Base-by-base conservation (phyloP, 2,888 invertebrate genomes). In the Amiota minor region DNA sequence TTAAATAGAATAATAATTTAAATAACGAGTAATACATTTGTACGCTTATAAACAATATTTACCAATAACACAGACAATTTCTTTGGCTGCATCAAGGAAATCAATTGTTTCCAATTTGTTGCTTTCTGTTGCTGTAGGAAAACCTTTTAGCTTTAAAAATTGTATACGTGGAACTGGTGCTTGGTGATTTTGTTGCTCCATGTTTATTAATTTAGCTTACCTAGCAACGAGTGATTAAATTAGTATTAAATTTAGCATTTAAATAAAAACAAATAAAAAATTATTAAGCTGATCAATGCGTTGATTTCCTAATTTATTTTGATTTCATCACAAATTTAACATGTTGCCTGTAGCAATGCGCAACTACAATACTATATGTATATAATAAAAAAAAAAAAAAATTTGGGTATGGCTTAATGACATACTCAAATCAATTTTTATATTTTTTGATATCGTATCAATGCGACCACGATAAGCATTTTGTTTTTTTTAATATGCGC, bases 1-100 rank as follows among this genome's bases (percentile, higher is more conserved):
- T 14, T 11, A 56, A 56, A 10, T 16, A 35, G 35, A 35, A 35
- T 35, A 23, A 35, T 8, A 56, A 14, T 16, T 56, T 56, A 56
- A 16, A 20, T 10, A 10, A 9, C 18, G n/a, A 10, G n/a, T 0
- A 56, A 56, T 9, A 56, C 16, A 56, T 18, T 53, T 56, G 20
- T 35, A 20, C 3, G 9, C 14, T 18, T 56, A 0, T 3, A 56
- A 56, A 16, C 18, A 35, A 35, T 62, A 90, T 92, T 89, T 90
- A 94, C 95, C 94, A 79, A 94, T 91, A 81, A 94, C 86, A 74
- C 87, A 84, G n/a, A 94, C 91, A 81, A 94, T 90, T 86, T 92
- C 92, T 78, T 90, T 90, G 55, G 93, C 90, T 65, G 94, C 93
- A 77, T 91, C 90, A 73, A 95, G 88, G 90, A 94, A 95, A 77